Conservation (phyloP, 2,888 invertebrate genomes). For the Tenthredo distinguenda region DNA sequence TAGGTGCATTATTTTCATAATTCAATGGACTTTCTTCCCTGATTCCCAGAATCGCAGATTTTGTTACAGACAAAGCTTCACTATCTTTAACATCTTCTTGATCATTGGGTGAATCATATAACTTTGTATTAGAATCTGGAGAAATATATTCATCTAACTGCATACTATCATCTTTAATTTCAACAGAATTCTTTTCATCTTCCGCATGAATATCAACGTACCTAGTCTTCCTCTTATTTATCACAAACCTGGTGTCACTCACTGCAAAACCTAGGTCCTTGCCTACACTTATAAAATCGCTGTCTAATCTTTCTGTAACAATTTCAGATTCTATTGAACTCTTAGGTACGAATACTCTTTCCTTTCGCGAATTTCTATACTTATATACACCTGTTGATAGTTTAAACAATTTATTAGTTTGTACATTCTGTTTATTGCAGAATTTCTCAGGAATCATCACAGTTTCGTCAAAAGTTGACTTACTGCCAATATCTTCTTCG, state of each 20-base stretch:
- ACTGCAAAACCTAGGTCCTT: constrained; percentile 55
- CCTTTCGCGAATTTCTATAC: constrained; percentile 67
- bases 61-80: constrained; percentile 1
- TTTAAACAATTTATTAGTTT: constrained; percentile 48
- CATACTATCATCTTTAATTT: not conserved
- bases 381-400: constrained; percentile 68
- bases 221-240: constrained; percentile 54
- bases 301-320: constrained; percentile 41
- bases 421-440: constrained; percentile 48
- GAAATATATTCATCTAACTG: constrained; percentile 8
- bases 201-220: constrained; percentile 59
- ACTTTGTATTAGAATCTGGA: not conserved
- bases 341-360: constrained; percentile 71
- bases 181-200: not conserved
- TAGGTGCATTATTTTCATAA: not conserved
- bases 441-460: not conserved
- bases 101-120: not conserved
- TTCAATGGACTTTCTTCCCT: not conserved
- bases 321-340: constrained; percentile 24
- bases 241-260: not conserved
- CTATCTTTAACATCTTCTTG: not conserved
- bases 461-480: constrained; percentile 50
- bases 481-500: not conserved
- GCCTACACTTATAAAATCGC: constrained; percentile 68
- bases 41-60: constrained; percentile 2